Percentiles rank a stretch among this genome's conserved stretches.
Conservation (phyloP, 2,797 vertebrate genomes). For the Mareca strepera region DNA sequence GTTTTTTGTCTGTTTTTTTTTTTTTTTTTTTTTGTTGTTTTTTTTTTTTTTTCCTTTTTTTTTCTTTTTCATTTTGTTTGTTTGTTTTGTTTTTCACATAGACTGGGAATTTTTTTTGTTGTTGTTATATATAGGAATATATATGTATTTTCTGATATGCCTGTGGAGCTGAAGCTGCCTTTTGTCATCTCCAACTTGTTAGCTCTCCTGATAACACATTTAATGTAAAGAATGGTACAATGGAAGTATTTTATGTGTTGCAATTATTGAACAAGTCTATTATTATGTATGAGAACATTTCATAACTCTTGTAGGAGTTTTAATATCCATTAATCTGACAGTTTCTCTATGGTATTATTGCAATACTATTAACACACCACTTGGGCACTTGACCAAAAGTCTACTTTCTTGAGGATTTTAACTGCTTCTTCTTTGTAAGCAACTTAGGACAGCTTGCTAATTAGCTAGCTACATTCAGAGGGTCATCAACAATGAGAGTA, state of each 20-base stretch:
- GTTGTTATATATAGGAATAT: background rate
- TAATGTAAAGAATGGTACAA: background rate
- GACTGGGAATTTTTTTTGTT: background rate
- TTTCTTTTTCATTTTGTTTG: background rate
- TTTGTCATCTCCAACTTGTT: background rate
- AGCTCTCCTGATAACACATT: background rate
- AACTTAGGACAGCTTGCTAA: background rate
- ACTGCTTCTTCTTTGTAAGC: background rate
- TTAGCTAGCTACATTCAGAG: background rate
- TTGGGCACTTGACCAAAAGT: background rate
- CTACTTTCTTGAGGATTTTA: background rate
- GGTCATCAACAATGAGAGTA: background rate
- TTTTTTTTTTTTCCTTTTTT: background rate
- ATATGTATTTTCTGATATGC: background rate
- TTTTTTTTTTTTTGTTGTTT: background rate
- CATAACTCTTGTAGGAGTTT: background rate
- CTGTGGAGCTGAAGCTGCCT: background rate
- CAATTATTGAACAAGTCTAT: background rate
- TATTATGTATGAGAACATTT: background rate
- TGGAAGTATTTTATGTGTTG: background rate
- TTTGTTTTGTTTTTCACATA: background rate
- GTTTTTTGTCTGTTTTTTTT: background rate
- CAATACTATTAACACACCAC: background rate
- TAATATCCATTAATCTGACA: background rate
- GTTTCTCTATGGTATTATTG: background rate